phyloP scores from a whole-genome alignment of 2,113 vertebrate genomes.

The Uria aalge region DNA sequence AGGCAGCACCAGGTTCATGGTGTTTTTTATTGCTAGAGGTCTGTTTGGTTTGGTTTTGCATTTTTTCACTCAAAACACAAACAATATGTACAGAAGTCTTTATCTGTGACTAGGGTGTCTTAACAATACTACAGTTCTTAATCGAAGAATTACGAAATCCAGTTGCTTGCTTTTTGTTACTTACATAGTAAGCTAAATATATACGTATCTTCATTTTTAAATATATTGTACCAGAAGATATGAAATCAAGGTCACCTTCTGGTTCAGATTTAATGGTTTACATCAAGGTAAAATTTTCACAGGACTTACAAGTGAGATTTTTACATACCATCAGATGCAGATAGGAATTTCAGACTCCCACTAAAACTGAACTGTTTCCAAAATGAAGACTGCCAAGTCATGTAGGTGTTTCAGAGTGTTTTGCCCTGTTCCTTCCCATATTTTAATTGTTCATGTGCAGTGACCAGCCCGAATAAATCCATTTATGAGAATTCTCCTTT shows the following conservation, averaged over 20 bases:
- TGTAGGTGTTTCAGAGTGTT: neutral
- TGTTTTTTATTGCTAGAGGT: neutral
- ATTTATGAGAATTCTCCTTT: neutral
- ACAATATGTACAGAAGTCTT: neutral
- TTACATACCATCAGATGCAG: neutral
- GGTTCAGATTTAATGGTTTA: neutral
- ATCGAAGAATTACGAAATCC: neutral
- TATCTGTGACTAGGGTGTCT: neutral
- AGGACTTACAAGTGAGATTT: neutral
- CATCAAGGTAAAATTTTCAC: neutral
- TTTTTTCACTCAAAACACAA: neutral
- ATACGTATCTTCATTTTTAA: neutral
- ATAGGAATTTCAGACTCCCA: conserved; percentile 5
- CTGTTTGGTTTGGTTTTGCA: neutral
- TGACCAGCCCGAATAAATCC: neutral
- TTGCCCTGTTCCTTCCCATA: neutral
- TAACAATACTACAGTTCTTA: neutral
- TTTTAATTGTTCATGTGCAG: neutral
- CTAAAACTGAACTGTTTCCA: neutral
- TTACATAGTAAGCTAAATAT: neutral
- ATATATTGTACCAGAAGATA: neutral
- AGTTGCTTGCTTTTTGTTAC: neutral
- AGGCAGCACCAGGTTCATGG: neutral
- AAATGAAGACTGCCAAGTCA: conserved; percentile 3
- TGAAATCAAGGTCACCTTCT: neutral